phyloP scores from a whole-genome alignment of 2,888 invertebrate species.

The Erebia aethiops region DNA sequence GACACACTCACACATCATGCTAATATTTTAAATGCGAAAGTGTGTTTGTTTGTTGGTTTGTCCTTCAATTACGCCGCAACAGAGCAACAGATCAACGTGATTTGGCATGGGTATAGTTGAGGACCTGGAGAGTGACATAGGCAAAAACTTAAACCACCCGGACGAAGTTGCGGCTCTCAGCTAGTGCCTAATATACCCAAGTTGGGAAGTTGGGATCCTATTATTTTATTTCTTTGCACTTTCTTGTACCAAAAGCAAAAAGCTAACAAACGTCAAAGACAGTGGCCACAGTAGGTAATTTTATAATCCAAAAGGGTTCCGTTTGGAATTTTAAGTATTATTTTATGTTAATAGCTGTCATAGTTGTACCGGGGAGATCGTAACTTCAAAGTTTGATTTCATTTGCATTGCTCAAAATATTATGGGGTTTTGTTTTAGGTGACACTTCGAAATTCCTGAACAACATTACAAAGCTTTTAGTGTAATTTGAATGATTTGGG shows the following conservation, averaged over 20 bases:
- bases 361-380: constrained; percentile 57
- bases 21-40: too few relatives aligned
- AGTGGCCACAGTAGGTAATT: constrained; percentile 20
- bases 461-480: constrained; percentile 39
- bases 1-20: too few relatives aligned
- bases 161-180: too few relatives aligned
- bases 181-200: too few relatives aligned
- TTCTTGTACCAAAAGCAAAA: neutral
- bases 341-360: constrained; percentile 75
- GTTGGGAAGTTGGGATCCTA: too few relatives aligned
- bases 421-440: constrained; percentile 37
- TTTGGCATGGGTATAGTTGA: too few relatives aligned
- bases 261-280: constrained; percentile 1
- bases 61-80: too few relatives aligned
- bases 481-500: constrained; percentile 32
- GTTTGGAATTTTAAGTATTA: constrained; percentile 73
- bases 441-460: constrained; percentile 36
- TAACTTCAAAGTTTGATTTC: constrained; percentile 55
- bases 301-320: constrained; percentile 44
- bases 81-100: too few relatives aligned
- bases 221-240: too few relatives aligned
- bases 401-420: constrained; percentile 58
- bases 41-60: too few relatives aligned
- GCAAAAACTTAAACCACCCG: too few relatives aligned
- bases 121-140: too few relatives aligned